Evolutionary conservation across 2,797 vertebrate species (phyloP).

Genomic region (Rhinophrynus dorsalis): DNA sequence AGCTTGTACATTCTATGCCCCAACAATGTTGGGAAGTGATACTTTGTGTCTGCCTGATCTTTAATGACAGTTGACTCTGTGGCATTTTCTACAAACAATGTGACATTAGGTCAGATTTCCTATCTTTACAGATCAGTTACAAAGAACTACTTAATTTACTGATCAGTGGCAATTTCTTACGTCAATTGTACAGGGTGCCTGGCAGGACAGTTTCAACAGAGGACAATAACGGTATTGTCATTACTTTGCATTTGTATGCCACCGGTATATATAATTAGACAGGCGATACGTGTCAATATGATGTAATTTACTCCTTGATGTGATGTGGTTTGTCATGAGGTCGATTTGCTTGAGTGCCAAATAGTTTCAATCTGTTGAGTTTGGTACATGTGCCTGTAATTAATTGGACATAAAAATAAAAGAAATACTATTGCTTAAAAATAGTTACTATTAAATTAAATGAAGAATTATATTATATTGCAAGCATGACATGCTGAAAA

Average conservation of each 20-base stretch:
- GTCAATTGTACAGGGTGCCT: constrained; percentile 26
- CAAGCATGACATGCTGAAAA: no score
- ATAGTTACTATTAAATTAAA: no score
- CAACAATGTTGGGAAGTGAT: constrained; percentile 21
- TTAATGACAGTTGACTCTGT: constrained; percentile 41
- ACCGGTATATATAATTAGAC: constrained; percentile 15
- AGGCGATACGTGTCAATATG: neutral
- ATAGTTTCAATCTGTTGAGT: constrained; percentile 5
- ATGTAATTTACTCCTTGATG: constrained; percentile 7
- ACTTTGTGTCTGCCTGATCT: constrained; percentile 26
- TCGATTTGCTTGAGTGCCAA: constrained; percentile 7
- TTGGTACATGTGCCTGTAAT: constrained; percentile 10
- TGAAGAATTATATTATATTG: no score
- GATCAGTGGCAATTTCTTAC: constrained; percentile 39
- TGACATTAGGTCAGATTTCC: constrained; percentile 23
- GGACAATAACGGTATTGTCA: constrained; percentile 12
- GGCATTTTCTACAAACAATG: constrained; percentile 12
- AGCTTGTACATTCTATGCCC: constrained; percentile 8
- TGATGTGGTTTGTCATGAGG: neutral
- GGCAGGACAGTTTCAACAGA: constrained; percentile 3
- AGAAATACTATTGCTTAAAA: no score
- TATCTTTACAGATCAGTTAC: constrained; percentile 46
- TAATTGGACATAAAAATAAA: neutral
- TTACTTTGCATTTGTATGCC: constrained; percentile 9
- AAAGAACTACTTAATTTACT: constrained; percentile 45